Conservation (phyloP, 2,797 vertebrate genomes). For the Sciaenops ocellatus region DNA sequence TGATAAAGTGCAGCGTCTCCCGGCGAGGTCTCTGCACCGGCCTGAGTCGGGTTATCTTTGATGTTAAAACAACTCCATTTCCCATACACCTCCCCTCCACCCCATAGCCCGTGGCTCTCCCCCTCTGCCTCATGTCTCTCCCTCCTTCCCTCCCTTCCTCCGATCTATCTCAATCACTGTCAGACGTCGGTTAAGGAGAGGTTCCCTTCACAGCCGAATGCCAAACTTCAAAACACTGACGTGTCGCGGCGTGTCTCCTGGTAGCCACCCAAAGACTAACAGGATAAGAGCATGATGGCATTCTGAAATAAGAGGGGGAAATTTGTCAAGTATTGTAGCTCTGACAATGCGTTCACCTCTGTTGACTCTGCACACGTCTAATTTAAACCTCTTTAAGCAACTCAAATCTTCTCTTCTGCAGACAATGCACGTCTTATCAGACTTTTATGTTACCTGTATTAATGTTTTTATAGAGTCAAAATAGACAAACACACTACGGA, state of each 20-base stretch:
- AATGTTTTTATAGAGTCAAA: constrained; percentile 1
- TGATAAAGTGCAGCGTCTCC: constrained; percentile 56
- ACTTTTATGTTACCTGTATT: not conserved
- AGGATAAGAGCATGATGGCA: constrained; percentile 35
- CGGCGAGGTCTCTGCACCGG: constrained; percentile 36
- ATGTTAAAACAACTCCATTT: constrained; percentile 70
- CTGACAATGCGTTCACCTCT: constrained; percentile 5
- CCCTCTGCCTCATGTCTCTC: constrained; percentile 22
- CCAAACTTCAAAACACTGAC: constrained; percentile 69
- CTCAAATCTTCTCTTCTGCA: not conserved
- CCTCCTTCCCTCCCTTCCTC: constrained; percentile 46
- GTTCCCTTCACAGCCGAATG: constrained; percentile 58
- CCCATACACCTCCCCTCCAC: constrained; percentile 54
- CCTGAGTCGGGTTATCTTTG: constrained; percentile 64
- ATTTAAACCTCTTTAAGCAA: not conserved
- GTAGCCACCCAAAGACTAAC: constrained; percentile 59
- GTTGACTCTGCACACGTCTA: not conserved
- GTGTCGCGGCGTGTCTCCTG: constrained; percentile 58
- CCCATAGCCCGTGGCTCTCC: constrained; percentile 57
- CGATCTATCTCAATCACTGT: constrained; percentile 77
- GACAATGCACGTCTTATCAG: no score
- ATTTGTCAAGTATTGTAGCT: constrained; percentile 16
- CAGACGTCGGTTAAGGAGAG: constrained; percentile 63
- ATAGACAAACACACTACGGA: constrained; percentile 7
- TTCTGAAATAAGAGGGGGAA: constrained; percentile 32